A percentile compares a stretch with the other conserved stretches of the same genome.
These are phyloP conservation scores for Erannis defoliaria DNA, from an alignment of 2,888 invertebrate genomes.

Conservation along the genomic window DNA sequence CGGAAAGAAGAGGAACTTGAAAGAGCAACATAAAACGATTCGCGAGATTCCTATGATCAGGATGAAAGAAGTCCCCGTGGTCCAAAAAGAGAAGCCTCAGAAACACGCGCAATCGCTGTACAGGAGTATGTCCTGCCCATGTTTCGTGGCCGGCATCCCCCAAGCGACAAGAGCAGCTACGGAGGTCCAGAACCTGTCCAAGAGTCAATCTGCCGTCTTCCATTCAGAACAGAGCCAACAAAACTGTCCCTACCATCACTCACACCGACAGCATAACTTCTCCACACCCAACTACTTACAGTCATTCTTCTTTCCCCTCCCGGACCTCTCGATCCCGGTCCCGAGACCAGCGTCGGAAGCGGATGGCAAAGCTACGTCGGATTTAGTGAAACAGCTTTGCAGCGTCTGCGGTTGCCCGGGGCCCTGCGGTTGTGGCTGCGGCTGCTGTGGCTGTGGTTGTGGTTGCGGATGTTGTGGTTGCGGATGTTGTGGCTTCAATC, in stretches of 20 bases:
- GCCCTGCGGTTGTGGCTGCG: slow-evolving; percentile 51
- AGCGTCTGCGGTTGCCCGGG: slow-evolving; percentile 44
- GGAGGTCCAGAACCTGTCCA: slow-evolving; percentile 33
- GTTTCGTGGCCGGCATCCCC: slow-evolving; percentile 35
- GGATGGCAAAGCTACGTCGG: background rate
- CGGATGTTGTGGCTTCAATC: slow-evolving; percentile 33
- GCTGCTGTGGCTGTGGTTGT: slow-evolving; percentile 24
- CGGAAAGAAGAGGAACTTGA: slow-evolving; percentile 57
- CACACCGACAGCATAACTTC: slow-evolving; percentile 12
- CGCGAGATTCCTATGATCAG: slow-evolving; percentile 49
- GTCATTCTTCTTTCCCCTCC: slow-evolving; percentile 31
- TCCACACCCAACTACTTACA: slow-evolving; percentile 11
- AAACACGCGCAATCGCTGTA: slow-evolving; percentile 35
- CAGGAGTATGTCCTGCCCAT: slow-evolving; percentile 59
- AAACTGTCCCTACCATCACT: slow-evolving; percentile 7
- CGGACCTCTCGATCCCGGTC: background rate
- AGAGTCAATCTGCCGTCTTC: slow-evolving; percentile 47
- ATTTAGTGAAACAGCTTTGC: slow-evolving; percentile 24
- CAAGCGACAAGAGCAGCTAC: slow-evolving; percentile 15
- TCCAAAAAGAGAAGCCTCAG: slow-evolving; percentile 30
- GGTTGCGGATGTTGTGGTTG: slow-evolving; percentile 49
- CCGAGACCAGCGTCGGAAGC: background rate
- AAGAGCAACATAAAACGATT: slow-evolving; percentile 52
- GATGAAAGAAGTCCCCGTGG: slow-evolving; percentile 44
- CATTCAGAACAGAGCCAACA: slow-evolving; percentile 25